Evolutionary conservation across 2,888 invertebrate genomes (phyloP), one percentile per base, ranked within the genome.

Genomic region (Calameuta idolon): DNA sequence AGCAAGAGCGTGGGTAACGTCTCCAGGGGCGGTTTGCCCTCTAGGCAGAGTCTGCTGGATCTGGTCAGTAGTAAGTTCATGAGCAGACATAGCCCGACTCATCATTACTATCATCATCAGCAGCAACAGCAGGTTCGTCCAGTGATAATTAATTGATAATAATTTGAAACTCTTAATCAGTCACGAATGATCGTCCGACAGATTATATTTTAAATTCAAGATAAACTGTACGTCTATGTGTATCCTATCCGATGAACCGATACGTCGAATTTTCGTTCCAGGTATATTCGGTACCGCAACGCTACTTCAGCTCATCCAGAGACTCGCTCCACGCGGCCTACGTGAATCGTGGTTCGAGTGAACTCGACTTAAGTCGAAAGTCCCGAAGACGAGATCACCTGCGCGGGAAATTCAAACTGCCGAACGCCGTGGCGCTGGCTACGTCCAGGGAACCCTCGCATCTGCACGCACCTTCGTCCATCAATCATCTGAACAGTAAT

Each of bases 361-460:
- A 96, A 92, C 93, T 96, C 87, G 96, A 96, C 92, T 94, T 96
- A 86, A 95, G 96, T 87, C 94, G 94, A 90, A 95, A 95, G 89
- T 94, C 95, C 79, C 92, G 94, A 87, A 93, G 95, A 86, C 94
- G 94, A 88, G 94, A 95, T 91, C 90, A 91, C 76, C 93, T 93
- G 80, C 90, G 93, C 79, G 93, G 93, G 79, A 93, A 94, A 90
- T 94, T 95, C 92, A 95, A 95, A 92, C 92, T 95, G 88, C 93
- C 94, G 74, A 89, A 91, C 80, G 92, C 92, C 89, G 94, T 92
- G 87, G 93, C 92, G 74, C 93, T 95, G 88, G 94, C 95, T 91
- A 95, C 95, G 89, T 94, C 95, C 87, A 95, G 95, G 82, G 96
- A 96, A 91, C 95, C 95, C 85, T 95, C 96, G 77, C 93, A 96